These are phyloP conservation scores for Alethe diademata DNA, from an alignment of 2,113 vertebrate species.

Conservation along the genomic window DNA sequence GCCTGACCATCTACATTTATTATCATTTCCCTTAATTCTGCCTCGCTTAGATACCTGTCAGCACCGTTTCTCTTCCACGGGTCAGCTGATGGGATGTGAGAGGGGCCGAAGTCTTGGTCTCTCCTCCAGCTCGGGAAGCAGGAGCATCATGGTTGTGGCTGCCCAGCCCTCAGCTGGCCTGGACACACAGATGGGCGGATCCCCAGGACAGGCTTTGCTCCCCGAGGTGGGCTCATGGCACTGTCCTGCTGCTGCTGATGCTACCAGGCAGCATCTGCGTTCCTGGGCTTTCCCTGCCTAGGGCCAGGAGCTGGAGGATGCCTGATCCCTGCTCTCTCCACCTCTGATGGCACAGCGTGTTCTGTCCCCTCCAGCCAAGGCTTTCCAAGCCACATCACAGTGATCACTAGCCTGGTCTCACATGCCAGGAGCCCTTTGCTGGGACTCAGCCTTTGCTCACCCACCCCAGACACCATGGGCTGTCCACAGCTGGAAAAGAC, in stretches of 20 bases:
- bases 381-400: neutral
- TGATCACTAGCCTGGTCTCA: neutral
- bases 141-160: neutral
- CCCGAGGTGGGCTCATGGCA: fast-evolving
- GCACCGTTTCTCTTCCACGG: conserved; percentile 54
- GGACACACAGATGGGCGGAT: fast-evolving
- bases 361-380: neutral
- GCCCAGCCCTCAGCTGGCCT: neutral
- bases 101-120: neutral
- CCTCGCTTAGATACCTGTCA: conserved; percentile 67
- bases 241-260: neutral
- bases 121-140: fast-evolving
- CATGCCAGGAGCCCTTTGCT: fast-evolving
- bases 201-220: neutral
- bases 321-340: fast-evolving
- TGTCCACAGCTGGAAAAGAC: neutral
- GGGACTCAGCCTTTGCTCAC: neutral
- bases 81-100: conserved; percentile 55
- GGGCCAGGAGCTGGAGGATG: fast-evolving
- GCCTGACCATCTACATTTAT: conserved; percentile 83
- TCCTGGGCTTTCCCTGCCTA: neutral
- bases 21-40: conserved; percentile 72
- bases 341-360: fast-evolving
- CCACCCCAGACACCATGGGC: fast-evolving
- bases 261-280: fast-evolving